Percentiles rank a stretch among this genome's conserved stretches.
Conservation (phyloP, 1,140 invertebrate species). For the Calycopis cecrops region DNA sequence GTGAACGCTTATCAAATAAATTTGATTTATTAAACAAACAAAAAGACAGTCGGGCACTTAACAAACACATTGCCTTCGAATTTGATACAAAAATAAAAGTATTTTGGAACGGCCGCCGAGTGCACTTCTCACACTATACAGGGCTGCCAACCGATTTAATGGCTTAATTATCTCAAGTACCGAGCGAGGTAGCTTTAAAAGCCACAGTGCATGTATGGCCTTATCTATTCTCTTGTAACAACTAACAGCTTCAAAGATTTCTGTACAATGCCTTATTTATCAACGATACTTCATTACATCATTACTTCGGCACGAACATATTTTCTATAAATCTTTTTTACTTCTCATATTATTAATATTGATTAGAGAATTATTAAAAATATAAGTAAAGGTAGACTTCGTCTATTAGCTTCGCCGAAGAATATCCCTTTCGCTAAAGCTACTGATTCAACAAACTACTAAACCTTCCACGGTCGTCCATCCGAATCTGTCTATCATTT, state of each 20-base stretch:
- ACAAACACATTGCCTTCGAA: constrained; percentile 45
- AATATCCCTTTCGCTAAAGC: no score
- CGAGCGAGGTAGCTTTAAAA: constrained; percentile 43
- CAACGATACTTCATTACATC: background rate
- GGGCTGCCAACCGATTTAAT: constrained; percentile 63
- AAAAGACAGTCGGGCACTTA: constrained; percentile 32
- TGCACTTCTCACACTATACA: constrained; percentile 57
- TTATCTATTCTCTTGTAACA: constrained; percentile 49
- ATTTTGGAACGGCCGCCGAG: constrained; percentile 35
- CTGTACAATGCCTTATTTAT: constrained; percentile 23
- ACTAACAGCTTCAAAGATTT: constrained; percentile 26
- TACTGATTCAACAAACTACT: no score
- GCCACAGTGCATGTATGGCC: constrained; percentile 36
- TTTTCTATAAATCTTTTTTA: no score
- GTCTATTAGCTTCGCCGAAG: no score
- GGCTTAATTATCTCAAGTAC: constrained; percentile 69
- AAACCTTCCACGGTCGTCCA: no score
- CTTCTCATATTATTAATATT: no score
- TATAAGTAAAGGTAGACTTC: no score
- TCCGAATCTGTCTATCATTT: no score
- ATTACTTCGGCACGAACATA: background rate
- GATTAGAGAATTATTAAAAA: no score
- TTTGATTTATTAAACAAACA: constrained; percentile 25
- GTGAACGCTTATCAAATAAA: no score
- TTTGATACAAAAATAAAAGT: constrained; percentile 56